Base-by-base conservation (phyloP, 2,888 invertebrate genomes). In the Clostera curtula region DNA sequence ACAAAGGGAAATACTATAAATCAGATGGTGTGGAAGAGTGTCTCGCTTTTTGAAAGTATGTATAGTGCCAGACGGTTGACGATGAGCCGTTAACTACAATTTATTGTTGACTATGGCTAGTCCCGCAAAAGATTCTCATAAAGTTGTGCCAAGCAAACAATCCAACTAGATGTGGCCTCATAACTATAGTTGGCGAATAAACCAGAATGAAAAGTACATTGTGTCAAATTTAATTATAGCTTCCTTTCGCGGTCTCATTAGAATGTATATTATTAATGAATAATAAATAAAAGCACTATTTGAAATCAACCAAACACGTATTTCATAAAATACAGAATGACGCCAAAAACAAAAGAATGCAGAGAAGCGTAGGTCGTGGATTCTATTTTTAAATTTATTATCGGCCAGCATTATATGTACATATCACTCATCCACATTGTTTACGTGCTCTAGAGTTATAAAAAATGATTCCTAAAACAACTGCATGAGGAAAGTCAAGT, bases 101-200 rank as follows among this genome's bases (percentile, higher is more conserved):
- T 77, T 77, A 79, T 75, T 62, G 69, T 71, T 71, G 66, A 69
- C 71, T 70, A 71, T 56, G 61, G 43, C 51, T n/a, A n/a, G n/a
- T n/a, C n/a, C n/a, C 58, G 39, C 56, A 62, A 57, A 56, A 65
- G 61, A 66, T 64, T 67, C 65, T 70, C 75, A 66, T 77, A 74
- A 77, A 73, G 74, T 62, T 59, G 57, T 71, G 72, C 75, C 74
- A 77, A 67, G 68, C 67, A 67, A 74, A 67, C 67, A 54, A 65
- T 69, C 72, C 70, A 72, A 70, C 60, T 59, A 73, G 73, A 73
- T 71, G 59, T 49, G 51, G 52, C 36, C 60, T 56, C 76, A 73
- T 74, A 75, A 72, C 61, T 56, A 51, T 42, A 53, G 61, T 62
- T 61, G 59, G 65, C 66, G 73, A 66, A 73, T 75, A 73, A 50